A percentile compares a stretch with the other conserved stretches of the same genome.
Conservation (phyloP, 2,888 invertebrate species). For the Oscheius sp. region DNA sequence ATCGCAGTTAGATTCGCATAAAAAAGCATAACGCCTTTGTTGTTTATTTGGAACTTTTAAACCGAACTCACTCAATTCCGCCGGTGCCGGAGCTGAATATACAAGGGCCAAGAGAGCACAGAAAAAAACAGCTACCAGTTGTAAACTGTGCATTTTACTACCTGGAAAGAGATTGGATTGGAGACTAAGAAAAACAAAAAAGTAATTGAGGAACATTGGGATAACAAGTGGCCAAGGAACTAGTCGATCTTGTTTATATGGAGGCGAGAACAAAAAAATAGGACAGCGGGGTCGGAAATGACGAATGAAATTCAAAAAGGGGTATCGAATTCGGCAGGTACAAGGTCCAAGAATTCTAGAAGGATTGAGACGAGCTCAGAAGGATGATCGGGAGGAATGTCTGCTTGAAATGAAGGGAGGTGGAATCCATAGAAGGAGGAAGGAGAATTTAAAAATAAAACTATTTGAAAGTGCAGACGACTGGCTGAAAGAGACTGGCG, state of each 20-base stretch:
- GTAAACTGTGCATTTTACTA: constrained; percentile 29
- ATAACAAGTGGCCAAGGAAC: not conserved
- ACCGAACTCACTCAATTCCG: constrained; percentile 22
- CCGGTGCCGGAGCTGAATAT: not conserved
- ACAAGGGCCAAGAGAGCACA: constrained; percentile 12
- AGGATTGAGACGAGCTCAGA: too few relatives aligned
- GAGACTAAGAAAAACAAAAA: constrained; percentile 9
- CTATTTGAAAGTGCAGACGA: too few relatives aligned
- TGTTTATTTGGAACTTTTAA: too few relatives aligned
- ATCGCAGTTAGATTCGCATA: too few relatives aligned
- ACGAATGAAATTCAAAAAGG: not conserved
- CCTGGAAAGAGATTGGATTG: constrained; percentile 1
- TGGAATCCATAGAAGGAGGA: too few relatives aligned
- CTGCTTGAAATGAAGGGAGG: too few relatives aligned
- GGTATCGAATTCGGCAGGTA: not conserved
- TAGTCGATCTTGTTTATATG: not conserved
- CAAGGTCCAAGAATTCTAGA: too few relatives aligned
- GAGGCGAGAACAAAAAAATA: not conserved
- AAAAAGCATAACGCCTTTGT: too few relatives aligned
- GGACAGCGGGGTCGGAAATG: not conserved
- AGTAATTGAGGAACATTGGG: constrained; percentile 13
- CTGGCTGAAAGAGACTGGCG: too few relatives aligned
- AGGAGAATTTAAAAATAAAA: too few relatives aligned
- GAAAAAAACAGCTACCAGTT: constrained; percentile 14
- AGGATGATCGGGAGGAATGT: too few relatives aligned